Evolutionary conservation across 1,140 invertebrate genomes (phyloP).

Genomic region (Zelostemma sp.): DNA sequence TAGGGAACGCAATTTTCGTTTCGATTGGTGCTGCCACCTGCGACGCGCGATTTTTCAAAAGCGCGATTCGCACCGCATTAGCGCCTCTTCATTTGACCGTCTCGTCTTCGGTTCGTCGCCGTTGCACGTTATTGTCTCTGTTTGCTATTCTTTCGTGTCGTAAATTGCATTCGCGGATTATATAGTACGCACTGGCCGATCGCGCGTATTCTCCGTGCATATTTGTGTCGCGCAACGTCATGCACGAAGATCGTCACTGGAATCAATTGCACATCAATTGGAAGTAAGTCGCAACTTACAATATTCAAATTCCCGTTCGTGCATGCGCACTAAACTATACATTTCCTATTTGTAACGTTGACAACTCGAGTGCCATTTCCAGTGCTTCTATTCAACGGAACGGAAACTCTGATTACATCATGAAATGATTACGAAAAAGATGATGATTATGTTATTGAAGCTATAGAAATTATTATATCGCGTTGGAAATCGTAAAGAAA

Average conservation of each 20-base stretch:
- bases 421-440: background rate
- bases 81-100: conserved; percentile 28
- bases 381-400: background rate
- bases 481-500: background rate
- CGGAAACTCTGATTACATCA: background rate
- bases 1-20: too few relatives aligned
- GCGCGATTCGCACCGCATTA: conserved; percentile 24
- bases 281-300: conserved; percentile 16
- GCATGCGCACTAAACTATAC: background rate
- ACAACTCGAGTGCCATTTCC: background rate
- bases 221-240: conserved; percentile 16
- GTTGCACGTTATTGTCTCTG: conserved; percentile 23
- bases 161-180: conserved; percentile 21
- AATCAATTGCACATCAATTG: conserved; percentile 13
- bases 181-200: too few relatives aligned
- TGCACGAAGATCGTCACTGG: conserved; percentile 14
- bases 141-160: too few relatives aligned
- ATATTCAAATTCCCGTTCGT: background rate
- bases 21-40: conserved; percentile 29
- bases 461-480: too few relatives aligned
- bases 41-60: conserved; percentile 37
- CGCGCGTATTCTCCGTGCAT: conserved; percentile 8
- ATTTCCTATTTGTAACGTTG: background rate
- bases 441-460: too few relatives aligned
- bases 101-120: conserved; percentile 18